phyloP scores from a whole-genome alignment of 2,888 invertebrate species.

The Pseudococcus longispinus region DNA sequence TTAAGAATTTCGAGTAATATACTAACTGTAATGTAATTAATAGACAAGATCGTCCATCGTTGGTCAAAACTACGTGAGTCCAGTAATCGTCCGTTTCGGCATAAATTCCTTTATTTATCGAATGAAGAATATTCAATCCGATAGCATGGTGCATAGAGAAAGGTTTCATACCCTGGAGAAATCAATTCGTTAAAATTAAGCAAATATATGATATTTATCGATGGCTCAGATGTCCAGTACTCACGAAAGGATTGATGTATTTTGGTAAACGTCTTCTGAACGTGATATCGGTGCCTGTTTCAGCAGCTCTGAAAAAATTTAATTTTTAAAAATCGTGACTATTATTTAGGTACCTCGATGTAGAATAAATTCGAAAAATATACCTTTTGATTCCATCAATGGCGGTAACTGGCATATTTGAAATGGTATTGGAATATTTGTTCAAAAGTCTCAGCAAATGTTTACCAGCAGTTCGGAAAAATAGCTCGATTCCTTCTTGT shows the following conservation, averaged over 20 bases:
- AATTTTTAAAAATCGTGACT: background rate
- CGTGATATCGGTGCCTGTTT: constrained; percentile 69
- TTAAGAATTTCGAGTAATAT: background rate
- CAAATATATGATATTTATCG: background rate
- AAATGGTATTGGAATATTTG: constrained; percentile 68
- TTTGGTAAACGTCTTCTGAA: constrained; percentile 74
- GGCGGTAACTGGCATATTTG: constrained; percentile 72
- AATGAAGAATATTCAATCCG: constrained; percentile 72
- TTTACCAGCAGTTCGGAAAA: constrained; percentile 73
- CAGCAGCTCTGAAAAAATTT: constrained; percentile 62
- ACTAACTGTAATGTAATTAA: constrained; percentile 75
- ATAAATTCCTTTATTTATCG: constrained; percentile 71
- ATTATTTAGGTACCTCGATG: background rate
- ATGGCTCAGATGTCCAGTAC: background rate
- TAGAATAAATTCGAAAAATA: background rate
- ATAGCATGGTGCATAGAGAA: constrained; percentile 76
- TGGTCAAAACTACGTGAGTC: constrained; percentile 71
- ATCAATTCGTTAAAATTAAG: background rate
- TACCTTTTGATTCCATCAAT: constrained; percentile 72
- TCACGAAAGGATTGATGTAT: constrained; percentile 68
- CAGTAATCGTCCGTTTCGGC: constrained; percentile 74
- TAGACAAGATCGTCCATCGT: constrained; percentile 71
- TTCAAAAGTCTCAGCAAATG: constrained; percentile 72
- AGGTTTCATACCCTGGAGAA: constrained; percentile 72
- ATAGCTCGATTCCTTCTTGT: constrained; percentile 73